Base-by-base conservation (phyloP, 1,140 invertebrate species). In the Megalopta genalis region DNA sequence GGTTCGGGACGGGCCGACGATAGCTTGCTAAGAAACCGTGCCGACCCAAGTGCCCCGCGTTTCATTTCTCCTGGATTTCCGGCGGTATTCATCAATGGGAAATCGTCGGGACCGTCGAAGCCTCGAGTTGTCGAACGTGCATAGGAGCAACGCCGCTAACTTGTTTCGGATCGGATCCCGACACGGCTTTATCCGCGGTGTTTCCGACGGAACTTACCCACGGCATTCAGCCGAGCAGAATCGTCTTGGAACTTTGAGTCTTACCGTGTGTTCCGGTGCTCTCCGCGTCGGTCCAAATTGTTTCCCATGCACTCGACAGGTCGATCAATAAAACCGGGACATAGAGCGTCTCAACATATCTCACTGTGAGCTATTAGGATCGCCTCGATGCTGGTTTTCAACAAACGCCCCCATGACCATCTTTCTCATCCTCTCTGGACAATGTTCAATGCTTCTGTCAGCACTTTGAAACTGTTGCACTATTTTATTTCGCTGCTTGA, bases 331-430 rank as follows among this genome's bases (percentile, higher is more conserved):
- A n/a, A 60, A 12, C 16, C 49, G 42, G 42, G 9, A 14, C 42
- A 12, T 46, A 12, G 10, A 46, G 12, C 0, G 42, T 32, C 2
- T 46, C 54, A 23, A 65, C 18, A 18, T 60, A 32, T 10, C 52
- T 2, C 25, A 10, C 23, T 7, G 4, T 8, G 6, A 23, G n/a
- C 14, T 4, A 6, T 6, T 54, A 54, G 21, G 37, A 27, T 54
- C 32, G 32, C 62, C 18, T 62, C 69, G 23, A 71, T 62, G 69
- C 39, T 71, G 57, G 39, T 71, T 71, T 62, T 62, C 73, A 6
- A 18, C 52, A 14, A 59, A 70, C 32, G 8, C 63, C 21, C 8
- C 21, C 8, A 21, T 16, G 14, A 21, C 27, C 21, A 21, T 37
- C n/a, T 18, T 2, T 65, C 16, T 65, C n/a, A n/a, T 62, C 68